Base-by-base conservation (phyloP, 2,113 vertebrate genomes). In the Stictonetta naevosa region DNA sequence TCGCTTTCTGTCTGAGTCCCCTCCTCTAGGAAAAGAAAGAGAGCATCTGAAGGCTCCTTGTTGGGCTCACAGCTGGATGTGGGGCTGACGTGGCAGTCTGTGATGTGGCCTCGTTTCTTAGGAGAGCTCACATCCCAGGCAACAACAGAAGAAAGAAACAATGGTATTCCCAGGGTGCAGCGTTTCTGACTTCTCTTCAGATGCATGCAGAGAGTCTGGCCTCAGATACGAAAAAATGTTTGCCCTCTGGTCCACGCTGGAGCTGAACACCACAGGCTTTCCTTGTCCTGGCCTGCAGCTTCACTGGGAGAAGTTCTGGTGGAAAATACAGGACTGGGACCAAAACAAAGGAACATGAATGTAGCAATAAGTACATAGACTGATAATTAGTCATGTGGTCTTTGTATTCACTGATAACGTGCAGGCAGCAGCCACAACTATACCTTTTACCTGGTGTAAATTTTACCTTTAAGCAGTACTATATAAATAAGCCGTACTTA, bases 121-220 rank as follows among this genome's bases (percentile, higher is more conserved):
- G 46, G 69, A 67, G 3, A 83, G 13, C 19, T 83, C 34, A 53
- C 44, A 55, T 71, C 31, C 52, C 60, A 66, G 33, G 28, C 22
- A 63, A 63, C 46, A 71, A 7, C 59, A 86, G 40, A 42, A 66
- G 46, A 75, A 55, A 75, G 33, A 34, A 91, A 14, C 8, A 93
- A 18, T 11, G 40, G 31, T 29, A 64, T 68, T 77, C 5, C n/a
- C 3, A 0, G 4, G n/a, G 56, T 46, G 21, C 48, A 0, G 0
- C 29, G 11, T 26, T 42, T 78, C 75, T 67, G n/a, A 14, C 40
- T 40, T 8, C 40, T 69, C 19, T 40, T 53, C 38, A 55, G 44
- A 31, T 11, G 6, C 0, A 2, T 69, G 36, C n/a, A 4, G 6
- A 38, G 33, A 59, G 16, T 50, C 46, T 63, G 50, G 66, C 19